Percentiles rank a stretch among this genome's conserved stretches.
These are phyloP conservation scores for Drepana arcuata DNA, from an alignment of 1,140 invertebrate species.

Conservation along the genomic window DNA sequence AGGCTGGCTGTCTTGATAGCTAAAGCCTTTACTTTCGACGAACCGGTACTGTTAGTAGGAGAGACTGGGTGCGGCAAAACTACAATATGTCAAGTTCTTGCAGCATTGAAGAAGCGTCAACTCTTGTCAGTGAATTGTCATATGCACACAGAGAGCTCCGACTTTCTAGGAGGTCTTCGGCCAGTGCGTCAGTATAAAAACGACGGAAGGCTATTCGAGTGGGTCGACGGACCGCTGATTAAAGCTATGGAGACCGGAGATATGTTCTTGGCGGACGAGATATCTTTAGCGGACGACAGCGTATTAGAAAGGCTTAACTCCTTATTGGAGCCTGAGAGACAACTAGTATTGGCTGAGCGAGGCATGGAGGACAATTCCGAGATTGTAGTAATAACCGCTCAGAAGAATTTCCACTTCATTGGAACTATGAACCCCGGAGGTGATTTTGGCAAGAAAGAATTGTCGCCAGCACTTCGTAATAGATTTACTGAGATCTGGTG, in stretches of 20 bases:
- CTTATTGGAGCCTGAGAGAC: slow-evolving; percentile 94
- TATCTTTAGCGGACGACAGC: slow-evolving; percentile 98
- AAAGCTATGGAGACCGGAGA: slow-evolving; percentile 90
- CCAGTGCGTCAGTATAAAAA: slow-evolving; percentile 83
- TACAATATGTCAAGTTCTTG: slow-evolving; percentile 93
- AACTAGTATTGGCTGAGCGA: slow-evolving; percentile 92
- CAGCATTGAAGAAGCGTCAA: slow-evolving; percentile 76
- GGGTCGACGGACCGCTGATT: slow-evolving; percentile 97
- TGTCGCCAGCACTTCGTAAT: slow-evolving; percentile 97
- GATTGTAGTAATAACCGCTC: slow-evolving; percentile 79
- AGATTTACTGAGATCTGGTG: slow-evolving; percentile 99
- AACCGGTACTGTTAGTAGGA: slow-evolving; percentile 96
- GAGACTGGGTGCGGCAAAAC: slow-evolving; percentile 99
- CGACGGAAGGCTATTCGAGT: slow-evolving; percentile 89
- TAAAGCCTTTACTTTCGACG: slow-evolving; percentile 92
- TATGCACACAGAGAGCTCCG: slow-evolving; percentile 98
- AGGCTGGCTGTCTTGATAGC: slow-evolving; percentile 92
- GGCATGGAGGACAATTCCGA: slow-evolving; percentile 75
- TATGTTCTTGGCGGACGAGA: slow-evolving; percentile 97
- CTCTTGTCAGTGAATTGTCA: slow-evolving; percentile 96
- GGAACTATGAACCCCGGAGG: slow-evolving; percentile 99
- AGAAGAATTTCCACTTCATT: slow-evolving; percentile 89
- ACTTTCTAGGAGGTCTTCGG: slow-evolving; percentile 96
- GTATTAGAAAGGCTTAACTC: slow-evolving; percentile 98
- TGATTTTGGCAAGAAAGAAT: slow-evolving; percentile 99